Base-by-base conservation (phyloP, 2,888 invertebrate genomes). In the Dichetophora obliterata region DNA sequence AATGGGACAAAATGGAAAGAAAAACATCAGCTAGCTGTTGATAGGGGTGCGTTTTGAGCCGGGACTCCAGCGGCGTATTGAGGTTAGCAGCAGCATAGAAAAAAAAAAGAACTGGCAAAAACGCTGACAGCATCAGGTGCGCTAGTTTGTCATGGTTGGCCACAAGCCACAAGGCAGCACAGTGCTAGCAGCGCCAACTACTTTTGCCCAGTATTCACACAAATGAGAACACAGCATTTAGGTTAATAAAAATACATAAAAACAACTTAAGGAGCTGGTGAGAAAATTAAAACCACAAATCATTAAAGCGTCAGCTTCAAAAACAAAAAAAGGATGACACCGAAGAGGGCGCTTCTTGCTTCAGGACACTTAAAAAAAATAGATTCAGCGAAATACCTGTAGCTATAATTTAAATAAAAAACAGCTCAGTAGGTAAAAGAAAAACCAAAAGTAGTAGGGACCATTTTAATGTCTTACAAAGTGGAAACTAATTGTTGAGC, bases 91-190 rank as follows among this genome's bases (percentile, higher is more conserved):
- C 9, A 22, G 3, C 34, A 50, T 50, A 31, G 37, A 63, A 65
- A 65, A 19, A 31, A 65, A 63, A 65, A 65, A 19, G 19, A 66
- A 66, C 37, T 52, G 65, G 34, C 8, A 57, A 50, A 52, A 52
- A 65, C 50, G 50, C 65, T 57, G 63, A 50, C 31, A 74, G 19
- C 63, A 66, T 66, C 50, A 66, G 65, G 74, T 74, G 74, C 22
- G 37, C 65, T 48, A 50, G 8, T 65, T 73, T 73, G 63, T 73
- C 63, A 73, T 65, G 73, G 22, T 22, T 31, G 14, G 63, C 63
- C 11, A 63, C 63, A 63, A 19, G 27, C 57, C 24, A 59, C 22
- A 54, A 22, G 54, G 54, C 14, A 6, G n/a, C n/a, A n/a, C n/a
- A n/a, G n/a, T n/a, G n/a, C n/a, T n/a, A n/a, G 14, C 57, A 59